Evolutionary conservation across 2,888 invertebrate genomes (phyloP).

Genomic region (Agrochola circellaris): DNA sequence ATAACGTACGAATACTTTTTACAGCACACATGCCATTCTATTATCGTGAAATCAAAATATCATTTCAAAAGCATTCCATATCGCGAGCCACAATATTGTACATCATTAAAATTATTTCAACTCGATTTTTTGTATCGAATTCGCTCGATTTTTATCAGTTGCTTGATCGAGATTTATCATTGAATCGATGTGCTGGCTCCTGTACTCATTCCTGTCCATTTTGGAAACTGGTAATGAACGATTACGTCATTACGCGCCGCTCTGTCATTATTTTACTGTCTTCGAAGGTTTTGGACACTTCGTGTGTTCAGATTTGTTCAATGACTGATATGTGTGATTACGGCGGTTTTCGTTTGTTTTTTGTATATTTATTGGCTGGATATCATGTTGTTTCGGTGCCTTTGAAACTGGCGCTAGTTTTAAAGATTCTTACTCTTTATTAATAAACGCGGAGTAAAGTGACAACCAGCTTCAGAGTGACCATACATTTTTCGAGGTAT

Average conservation of each 20-base stretch:
- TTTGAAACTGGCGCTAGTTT: not conserved
- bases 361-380: constrained; percentile 25
- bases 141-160: constrained; percentile 42
- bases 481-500: not conserved
- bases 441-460: not conserved
- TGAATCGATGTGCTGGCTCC: constrained; percentile 53
- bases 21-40: constrained; percentile 34
- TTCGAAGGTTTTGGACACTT: constrained; percentile 42
- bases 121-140: constrained; percentile 53
- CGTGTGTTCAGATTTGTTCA: constrained; percentile 50
- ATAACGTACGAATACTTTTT: constrained; percentile 35
- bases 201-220: constrained; percentile 57
- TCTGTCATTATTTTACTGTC: constrained; percentile 71
- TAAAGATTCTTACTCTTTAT: not conserved
- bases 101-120: constrained; percentile 58
- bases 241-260: constrained; percentile 70
- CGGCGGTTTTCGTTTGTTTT: constrained; percentile 23
- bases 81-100: constrained; percentile 51
- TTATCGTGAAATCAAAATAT: constrained; percentile 50
- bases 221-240: constrained; percentile 65
- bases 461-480: not conserved
- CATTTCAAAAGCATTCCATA: constrained; percentile 60
- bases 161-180: constrained; percentile 34
- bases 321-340: constrained; percentile 39
- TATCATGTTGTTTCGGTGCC: not conserved